Conservation (phyloP, 2,113 vertebrate species). For the Brachypodius melanocephalos region DNA sequence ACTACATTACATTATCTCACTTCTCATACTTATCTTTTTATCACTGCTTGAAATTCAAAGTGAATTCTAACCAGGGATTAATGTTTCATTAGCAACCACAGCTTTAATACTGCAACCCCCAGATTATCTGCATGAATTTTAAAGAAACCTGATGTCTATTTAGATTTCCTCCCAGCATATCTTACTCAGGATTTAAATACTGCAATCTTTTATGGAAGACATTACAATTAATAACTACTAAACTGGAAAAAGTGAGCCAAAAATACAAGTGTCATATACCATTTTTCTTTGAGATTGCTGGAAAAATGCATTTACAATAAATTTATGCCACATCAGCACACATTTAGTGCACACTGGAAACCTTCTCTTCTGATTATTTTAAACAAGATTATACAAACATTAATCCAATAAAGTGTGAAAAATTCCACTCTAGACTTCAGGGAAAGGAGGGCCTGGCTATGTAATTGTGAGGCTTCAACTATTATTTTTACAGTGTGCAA, state of each 20-base stretch:
- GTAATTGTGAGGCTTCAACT: neutral
- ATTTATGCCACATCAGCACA: neutral
- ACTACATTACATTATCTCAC: neutral
- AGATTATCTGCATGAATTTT: neutral
- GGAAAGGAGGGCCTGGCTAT: neutral
- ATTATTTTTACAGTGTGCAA: neutral
- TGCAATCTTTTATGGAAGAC: neutral
- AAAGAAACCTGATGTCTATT: neutral
- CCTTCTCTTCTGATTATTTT: neutral
- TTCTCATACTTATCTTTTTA: neutral
- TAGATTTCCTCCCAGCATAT: neutral
- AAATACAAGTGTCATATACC: neutral
- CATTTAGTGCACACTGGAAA: neutral
- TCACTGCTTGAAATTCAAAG: neutral
- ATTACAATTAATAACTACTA: neutral
- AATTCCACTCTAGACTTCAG: neutral
- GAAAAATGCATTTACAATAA: neutral
- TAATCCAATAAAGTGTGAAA: neutral
- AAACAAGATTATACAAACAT: neutral
- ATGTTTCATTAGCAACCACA: neutral
- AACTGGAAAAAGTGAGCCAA: neutral
- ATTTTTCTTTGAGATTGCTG: neutral
- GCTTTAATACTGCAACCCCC: neutral
- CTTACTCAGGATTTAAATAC: neutral
- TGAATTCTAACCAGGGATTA: neutral